phyloP scores from a whole-genome alignment of 2,888 invertebrate species.

The Drosophila seclusa region DNA sequence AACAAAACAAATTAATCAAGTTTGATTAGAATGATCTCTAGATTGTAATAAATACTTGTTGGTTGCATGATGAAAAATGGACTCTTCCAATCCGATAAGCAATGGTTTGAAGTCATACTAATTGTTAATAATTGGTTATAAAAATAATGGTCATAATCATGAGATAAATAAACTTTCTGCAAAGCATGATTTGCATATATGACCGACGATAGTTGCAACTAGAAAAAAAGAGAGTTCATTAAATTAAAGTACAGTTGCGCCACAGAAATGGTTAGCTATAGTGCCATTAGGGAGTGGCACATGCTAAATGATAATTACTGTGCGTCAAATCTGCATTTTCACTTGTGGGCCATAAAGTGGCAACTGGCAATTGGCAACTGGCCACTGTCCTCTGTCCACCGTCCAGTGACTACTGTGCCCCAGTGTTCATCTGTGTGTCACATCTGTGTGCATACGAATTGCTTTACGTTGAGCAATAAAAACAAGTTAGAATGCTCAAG shows the following conservation, averaged over 20 bases:
- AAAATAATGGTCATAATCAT: background rate
- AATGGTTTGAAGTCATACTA: background rate
- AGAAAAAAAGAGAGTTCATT: background rate
- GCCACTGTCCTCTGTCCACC: slow-evolving; percentile 9
- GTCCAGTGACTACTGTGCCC: slow-evolving; percentile 17
- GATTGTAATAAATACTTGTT: background rate
- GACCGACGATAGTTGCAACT: background rate
- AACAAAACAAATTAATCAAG: background rate
- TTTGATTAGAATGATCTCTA: rapidly evolving
- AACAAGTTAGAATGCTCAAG: background rate
- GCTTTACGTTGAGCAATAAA: slow-evolving; percentile 41
- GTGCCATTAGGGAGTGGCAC: slow-evolving; percentile 21
- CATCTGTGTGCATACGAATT: slow-evolving; percentile 13
- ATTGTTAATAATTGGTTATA: background rate
- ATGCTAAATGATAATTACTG: slow-evolving; percentile 42
- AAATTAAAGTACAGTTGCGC: slow-evolving; percentile 39
- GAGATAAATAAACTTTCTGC: background rate
- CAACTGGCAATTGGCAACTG: background rate
- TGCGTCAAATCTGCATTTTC: slow-evolving; percentile 34
- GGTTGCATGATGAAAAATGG: background rate
- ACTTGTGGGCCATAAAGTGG: slow-evolving; percentile 51
- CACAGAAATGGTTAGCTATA: slow-evolving; percentile 1
- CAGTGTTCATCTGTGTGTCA: background rate
- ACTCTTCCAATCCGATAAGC: background rate
- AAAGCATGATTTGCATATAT: background rate